Base-by-base conservation (phyloP, 2,113 vertebrate species). In the Phalacrocorax aristotelis region DNA sequence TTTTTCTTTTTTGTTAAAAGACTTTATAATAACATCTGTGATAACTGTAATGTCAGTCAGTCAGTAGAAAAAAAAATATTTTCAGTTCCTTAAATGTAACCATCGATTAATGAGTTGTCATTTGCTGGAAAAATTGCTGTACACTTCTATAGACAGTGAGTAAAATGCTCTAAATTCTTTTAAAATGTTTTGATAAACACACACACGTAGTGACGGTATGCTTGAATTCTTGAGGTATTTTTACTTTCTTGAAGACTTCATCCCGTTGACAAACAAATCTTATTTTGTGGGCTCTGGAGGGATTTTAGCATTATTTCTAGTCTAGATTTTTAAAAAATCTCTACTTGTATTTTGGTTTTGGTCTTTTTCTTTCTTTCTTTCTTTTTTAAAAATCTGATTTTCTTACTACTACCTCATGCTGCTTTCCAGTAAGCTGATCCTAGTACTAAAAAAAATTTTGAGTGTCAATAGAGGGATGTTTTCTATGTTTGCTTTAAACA, bases 401-500 rank as follows among this genome's bases (percentile, higher is more conserved):
- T 60, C 58, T 93, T 74, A 22, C n/a, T 93, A 27, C 34, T 93
- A 3, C 46, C 83, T 91, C 36, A 34, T 65, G 57, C 36, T 83
- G 22, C 42, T 93, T 88, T 92, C 40, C 68, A 92, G n/a, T 68
- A 89, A 77, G n/a, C 55, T 71, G 51, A 92, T 85, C 40, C 75
- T 82, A 78, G 51, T 55, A 44, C 9, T 57, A 84, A 48, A 78
- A 66, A 70, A 27, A 17, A 23, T 2, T 3, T n/a, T 65, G 65
- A 52, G 38, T 15, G 21, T 80, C 29, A 38, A 40, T 27, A 70
- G 40, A 54, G 25, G 15, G 62, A 34, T 78, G 13, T 70, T 93
- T 77, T 74, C 60, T 92, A 89, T 81, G 60, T 93, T 96, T 93
- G 70, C 65, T 87, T 96, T 87, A 82, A 84, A 69, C 64, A 55